A percentile compares a stretch with the other conserved stretches of the same genome.
Conservation (phyloP, 2,113 vertebrate genomes). For the Ptyas mucosa region DNA sequence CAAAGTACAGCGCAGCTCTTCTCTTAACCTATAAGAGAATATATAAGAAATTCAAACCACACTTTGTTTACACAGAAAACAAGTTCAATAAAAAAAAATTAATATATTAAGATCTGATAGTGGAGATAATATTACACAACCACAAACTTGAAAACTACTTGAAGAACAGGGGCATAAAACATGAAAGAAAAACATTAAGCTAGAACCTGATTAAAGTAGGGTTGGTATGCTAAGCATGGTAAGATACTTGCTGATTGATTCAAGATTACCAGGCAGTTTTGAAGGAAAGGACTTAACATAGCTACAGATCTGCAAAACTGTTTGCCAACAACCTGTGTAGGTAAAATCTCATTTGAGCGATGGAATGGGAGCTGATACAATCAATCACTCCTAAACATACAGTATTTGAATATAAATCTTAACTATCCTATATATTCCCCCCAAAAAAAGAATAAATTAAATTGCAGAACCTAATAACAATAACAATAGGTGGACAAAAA, state of each 20-base stretch:
- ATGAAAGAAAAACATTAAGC: background rate
- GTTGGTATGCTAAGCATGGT: background rate
- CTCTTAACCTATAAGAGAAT: background rate
- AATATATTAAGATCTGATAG: background rate
- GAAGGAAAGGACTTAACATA: background rate
- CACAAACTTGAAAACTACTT: background rate
- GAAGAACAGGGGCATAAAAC: background rate
- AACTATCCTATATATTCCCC: background rate
- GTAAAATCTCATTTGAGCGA: background rate
- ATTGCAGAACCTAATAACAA: background rate
- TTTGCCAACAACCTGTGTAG: background rate
- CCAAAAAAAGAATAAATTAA: background rate
- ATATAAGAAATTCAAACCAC: background rate
- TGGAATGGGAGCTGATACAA: background rate
- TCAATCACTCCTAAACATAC: background rate
- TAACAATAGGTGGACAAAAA: background rate
- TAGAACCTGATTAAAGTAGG: background rate
- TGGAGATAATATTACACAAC: background rate
- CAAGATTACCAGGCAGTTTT: background rate
- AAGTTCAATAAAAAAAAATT: background rate
- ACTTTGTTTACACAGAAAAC: background rate
- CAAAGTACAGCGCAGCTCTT: background rate
- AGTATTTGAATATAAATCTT: background rate
- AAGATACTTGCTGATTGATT: background rate
- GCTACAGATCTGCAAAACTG: background rate